Percentiles rank a stretch among this genome's conserved stretches.
Conservation (phyloP, 2,113 vertebrate species). For the Pionites leucogaster region DNA sequence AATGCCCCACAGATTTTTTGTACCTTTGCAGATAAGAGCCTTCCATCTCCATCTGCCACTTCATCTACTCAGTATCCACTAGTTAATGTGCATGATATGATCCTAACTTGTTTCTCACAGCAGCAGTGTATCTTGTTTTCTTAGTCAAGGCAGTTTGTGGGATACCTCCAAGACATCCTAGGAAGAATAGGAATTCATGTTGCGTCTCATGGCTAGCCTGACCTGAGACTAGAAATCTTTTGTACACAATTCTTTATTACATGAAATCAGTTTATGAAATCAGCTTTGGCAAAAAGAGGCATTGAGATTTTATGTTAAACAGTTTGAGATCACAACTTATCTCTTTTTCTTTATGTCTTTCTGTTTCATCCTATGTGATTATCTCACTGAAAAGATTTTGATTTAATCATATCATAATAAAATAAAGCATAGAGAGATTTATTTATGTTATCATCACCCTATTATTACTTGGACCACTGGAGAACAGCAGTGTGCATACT, state of each 20-base stretch:
- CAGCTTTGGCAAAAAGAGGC: neutral
- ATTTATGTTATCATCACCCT: neutral
- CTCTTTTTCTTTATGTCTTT: neutral
- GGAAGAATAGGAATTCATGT: neutral
- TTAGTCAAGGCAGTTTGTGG: neutral
- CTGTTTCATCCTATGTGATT: neutral
- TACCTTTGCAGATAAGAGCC: neutral
- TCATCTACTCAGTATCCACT: neutral
- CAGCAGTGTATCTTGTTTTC: neutral
- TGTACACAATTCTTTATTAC: neutral
- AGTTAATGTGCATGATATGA: neutral
- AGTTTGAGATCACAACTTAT: neutral
- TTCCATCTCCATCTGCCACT: neutral
- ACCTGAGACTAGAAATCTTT: neutral
- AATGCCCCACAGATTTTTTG: neutral
- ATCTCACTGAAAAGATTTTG: neutral
- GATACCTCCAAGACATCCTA: neutral
- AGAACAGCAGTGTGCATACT: neutral
- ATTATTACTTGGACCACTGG: neutral
- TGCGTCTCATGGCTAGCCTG: neutral
- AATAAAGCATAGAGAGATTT: neutral
- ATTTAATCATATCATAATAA: neutral
- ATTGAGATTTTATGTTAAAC: neutral
- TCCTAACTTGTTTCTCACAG: neutral
- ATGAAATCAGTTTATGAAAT: neutral